A percentile compares a stretch with the other conserved stretches of the same genome.
Evolutionary conservation across 1,140 invertebrate species (phyloP).

Genomic region (Diprion similis): DNA sequence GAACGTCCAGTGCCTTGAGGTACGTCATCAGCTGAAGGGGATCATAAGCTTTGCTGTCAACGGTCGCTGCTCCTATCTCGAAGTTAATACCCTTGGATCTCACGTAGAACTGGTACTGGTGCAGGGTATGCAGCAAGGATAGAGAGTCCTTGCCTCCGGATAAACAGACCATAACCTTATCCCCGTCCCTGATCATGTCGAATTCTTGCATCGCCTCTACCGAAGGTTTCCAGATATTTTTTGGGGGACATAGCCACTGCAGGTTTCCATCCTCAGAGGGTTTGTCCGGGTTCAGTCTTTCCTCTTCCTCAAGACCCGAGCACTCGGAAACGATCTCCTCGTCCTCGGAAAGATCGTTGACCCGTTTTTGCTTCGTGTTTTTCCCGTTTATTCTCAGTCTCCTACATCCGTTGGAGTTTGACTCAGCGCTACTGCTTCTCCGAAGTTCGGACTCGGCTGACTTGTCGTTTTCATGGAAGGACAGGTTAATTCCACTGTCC

Average conservation of each 20-base stretch:
- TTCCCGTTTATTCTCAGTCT: constrained; percentile 30
- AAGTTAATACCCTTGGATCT: constrained; percentile 79
- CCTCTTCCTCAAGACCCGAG: constrained; percentile 34
- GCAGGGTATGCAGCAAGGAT: constrained; percentile 81
- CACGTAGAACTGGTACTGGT: constrained; percentile 83
- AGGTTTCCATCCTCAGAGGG: constrained; percentile 14
- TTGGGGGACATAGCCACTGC: constrained; percentile 80
- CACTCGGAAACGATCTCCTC: constrained; percentile 39
- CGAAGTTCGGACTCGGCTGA: constrained; percentile 48
- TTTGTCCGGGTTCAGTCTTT: constrained; percentile 24
- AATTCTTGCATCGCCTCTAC: constrained; percentile 84
- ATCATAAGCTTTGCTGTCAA: constrained; percentile 73
- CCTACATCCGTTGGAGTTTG: constrained; percentile 40
- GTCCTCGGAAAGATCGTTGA: constrained; percentile 55
- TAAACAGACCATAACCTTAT: constrained; percentile 85
- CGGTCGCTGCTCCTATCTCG: constrained; percentile 76
- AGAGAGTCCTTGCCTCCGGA: constrained; percentile 84
- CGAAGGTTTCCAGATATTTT: constrained; percentile 81
- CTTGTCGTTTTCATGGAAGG: constrained; percentile 73
- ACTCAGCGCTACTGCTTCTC: constrained; percentile 56
- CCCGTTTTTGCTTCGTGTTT: constrained; percentile 33
- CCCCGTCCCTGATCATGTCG: constrained; percentile 85
- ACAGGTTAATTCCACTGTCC: constrained; percentile 79
- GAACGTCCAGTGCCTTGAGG: constrained; percentile 69
- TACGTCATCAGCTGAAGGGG: constrained; percentile 73